Percentiles rank a stretch among this genome's conserved stretches.
phyloP scores from a whole-genome alignment of 2,113 vertebrate genomes.

The Platanista minor region DNA sequence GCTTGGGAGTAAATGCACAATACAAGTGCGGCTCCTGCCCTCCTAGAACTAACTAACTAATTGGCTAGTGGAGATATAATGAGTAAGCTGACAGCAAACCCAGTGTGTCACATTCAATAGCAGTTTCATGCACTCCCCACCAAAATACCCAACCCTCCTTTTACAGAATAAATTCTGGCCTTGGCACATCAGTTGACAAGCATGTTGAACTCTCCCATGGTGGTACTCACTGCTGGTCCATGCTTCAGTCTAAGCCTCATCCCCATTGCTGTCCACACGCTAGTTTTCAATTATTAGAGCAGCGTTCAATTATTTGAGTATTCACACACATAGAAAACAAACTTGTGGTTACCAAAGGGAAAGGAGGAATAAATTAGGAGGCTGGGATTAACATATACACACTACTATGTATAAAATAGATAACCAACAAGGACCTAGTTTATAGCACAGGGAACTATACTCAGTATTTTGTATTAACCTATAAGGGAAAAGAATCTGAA shows the following conservation, averaged over 20 bases:
- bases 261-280: neutral
- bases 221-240: neutral
- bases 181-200: neutral
- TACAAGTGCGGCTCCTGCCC: neutral
- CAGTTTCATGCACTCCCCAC: neutral
- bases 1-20: neutral
- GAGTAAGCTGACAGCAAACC: neutral
- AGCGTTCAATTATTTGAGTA: neutral
- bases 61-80: neutral
- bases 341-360: neutral
- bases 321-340: neutral
- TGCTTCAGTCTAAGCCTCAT: neutral
- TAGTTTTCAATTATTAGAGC: neutral
- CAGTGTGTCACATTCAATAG: neutral
- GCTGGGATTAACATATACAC: neutral
- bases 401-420: neutral
- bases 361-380: neutral
- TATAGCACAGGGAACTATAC: neutral
- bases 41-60: neutral
- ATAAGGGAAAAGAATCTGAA: neutral
- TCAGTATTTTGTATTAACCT: neutral
- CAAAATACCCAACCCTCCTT: neutral
- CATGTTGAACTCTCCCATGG: neutral
- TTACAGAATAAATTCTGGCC: neutral
- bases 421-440: neutral